phyloP scores from a whole-genome alignment of 2,797 vertebrate genomes.

The Cephalopachus bancanus region DNA sequence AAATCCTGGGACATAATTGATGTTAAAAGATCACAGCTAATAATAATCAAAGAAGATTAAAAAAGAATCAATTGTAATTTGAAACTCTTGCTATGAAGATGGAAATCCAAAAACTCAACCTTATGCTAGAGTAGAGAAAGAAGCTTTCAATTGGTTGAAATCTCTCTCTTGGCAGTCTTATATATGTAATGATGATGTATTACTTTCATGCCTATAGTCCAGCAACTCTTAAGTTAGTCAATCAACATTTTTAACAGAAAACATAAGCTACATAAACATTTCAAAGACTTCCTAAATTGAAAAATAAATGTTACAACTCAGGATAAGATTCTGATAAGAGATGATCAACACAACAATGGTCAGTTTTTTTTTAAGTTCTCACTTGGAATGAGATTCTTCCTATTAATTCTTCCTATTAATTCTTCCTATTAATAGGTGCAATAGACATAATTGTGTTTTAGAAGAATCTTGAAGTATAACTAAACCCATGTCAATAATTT shows the following conservation, averaged over 20 bases:
- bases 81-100: neutral
- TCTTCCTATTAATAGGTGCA: neutral
- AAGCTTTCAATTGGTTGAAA: neutral
- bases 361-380: neutral
- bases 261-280: neutral
- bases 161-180: neutral
- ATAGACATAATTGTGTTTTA: constrained; percentile 5
- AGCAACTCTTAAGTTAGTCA: neutral
- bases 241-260: neutral
- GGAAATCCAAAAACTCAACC: neutral
- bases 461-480: neutral
- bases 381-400: neutral
- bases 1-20: neutral
- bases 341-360: neutral
- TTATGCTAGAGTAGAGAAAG: neutral
- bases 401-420: constrained; percentile 16
- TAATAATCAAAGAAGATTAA: neutral
- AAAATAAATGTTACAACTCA: neutral
- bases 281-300: constrained; percentile 32
- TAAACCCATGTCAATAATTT: neutral
- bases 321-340: neutral
- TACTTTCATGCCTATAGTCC: neutral
- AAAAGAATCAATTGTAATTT: neutral
- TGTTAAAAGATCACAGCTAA: constrained; percentile 6
- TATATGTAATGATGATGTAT: neutral